Evolutionary conservation across 1,140 invertebrate genomes (phyloP).

Genomic region (Calliphora vicina): DNA sequence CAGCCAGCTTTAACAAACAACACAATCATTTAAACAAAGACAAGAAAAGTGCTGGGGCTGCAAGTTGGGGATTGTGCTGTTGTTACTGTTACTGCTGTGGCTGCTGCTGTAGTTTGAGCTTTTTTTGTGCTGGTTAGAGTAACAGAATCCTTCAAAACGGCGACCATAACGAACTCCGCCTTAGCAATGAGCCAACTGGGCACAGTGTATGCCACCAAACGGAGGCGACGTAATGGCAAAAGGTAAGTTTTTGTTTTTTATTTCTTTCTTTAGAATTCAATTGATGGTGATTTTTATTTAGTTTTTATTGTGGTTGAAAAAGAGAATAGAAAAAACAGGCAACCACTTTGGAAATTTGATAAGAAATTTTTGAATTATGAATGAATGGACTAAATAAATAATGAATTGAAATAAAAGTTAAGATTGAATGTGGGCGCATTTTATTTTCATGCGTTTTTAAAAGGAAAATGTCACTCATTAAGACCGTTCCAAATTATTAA

Average conservation of each 20-base stretch:
- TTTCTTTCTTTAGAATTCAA: neutral
- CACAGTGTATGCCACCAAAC: conserved; percentile 94
- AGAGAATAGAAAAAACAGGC: too few relatives aligned
- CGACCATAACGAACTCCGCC: conserved; percentile 63
- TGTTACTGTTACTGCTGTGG: neutral
- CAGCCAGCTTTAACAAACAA: neutral
- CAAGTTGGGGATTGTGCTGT: neutral
- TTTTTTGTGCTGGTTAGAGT: neutral
- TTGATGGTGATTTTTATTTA: neutral
- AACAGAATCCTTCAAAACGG: conserved; percentile 58
- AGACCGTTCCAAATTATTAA: too few relatives aligned
- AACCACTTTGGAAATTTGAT: too few relatives aligned
- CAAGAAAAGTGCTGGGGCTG: neutral
- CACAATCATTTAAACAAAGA: neutral
- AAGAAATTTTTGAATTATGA: too few relatives aligned
- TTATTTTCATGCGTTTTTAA: too few relatives aligned
- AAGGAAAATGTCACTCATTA: too few relatives aligned
- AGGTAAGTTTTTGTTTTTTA: conserved; percentile 71
- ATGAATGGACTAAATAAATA: too few relatives aligned
- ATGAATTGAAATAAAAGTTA: too few relatives aligned
- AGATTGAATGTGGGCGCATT: too few relatives aligned
- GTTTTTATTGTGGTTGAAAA: too few relatives aligned
- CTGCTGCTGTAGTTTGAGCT: neutral
- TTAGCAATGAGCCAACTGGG: conserved; percentile 83
- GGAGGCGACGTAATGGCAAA: conserved; percentile 90